Evolutionary conservation across 2,113 vertebrate species (phyloP).

Genomic region (Myodes glareolus): DNA sequence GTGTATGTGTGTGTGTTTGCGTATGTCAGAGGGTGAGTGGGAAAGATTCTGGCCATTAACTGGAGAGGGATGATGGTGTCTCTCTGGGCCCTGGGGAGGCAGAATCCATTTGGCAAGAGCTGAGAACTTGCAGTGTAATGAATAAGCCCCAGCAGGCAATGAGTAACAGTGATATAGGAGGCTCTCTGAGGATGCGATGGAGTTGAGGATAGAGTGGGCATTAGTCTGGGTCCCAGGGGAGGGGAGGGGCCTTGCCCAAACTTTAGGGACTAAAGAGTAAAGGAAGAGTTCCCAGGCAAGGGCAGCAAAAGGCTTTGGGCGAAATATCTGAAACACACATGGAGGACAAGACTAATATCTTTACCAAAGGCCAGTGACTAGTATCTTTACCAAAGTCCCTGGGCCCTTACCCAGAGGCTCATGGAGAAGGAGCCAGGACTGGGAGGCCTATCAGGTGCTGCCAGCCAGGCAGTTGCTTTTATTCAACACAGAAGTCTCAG

Average conservation of each 20-base stretch:
- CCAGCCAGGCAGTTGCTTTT: neutral
- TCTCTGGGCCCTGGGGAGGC: conserved; percentile 9
- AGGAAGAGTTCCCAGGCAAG: neutral
- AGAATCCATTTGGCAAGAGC: conserved; percentile 36
- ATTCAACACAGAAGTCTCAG: neutral
- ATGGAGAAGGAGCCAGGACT: neutral
- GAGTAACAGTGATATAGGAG: conserved; percentile 39
- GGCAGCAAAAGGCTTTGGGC: neutral
- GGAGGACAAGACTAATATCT: neutral
- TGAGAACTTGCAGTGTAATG: conserved; percentile 10
- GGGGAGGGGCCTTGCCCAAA: neutral
- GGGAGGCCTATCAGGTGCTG: neutral
- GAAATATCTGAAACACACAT: neutral
- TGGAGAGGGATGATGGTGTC: neutral
- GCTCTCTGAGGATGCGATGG: neutral
- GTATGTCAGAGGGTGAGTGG: neutral
- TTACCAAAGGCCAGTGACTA: neutral
- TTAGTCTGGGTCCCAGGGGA: neutral
- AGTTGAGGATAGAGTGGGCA: neutral
- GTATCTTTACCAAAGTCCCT: neutral
- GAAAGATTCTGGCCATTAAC: neutral
- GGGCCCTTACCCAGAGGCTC: neutral
- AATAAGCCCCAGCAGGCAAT: conserved; percentile 5
- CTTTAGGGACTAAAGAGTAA: neutral
- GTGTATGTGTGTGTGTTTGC: neutral